Percentiles rank a stretch among this genome's conserved stretches.
Evolutionary conservation across 2,888 invertebrate genomes (phyloP).

Genomic region (Watsonalla cultraria): DNA sequence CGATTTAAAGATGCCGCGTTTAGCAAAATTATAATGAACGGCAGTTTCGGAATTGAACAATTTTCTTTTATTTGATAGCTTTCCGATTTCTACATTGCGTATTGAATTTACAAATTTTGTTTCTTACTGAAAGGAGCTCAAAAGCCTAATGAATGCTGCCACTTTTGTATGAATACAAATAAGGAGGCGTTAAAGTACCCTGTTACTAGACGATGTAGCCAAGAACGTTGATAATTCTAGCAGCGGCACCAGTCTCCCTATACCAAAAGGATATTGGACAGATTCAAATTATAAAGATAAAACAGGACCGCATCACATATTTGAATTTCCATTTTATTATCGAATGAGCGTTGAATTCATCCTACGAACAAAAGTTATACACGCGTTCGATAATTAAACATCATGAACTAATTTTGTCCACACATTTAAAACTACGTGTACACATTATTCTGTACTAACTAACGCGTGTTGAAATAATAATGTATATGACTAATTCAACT

Average conservation of each 20-base stretch:
- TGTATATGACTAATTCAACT: background rate
- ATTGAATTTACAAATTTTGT: too few relatives aligned
- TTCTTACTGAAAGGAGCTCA: too few relatives aligned
- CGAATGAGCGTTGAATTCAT: background rate
- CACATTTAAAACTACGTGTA: background rate
- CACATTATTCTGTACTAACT: background rate
- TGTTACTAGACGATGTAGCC: too few relatives aligned
- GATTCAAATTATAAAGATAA: too few relatives aligned
- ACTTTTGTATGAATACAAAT: too few relatives aligned
- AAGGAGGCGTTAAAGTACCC: too few relatives aligned
- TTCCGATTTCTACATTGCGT: background rate
- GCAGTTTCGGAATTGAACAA: background rate
- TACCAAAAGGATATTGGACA: too few relatives aligned
- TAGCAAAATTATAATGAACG: background rate
- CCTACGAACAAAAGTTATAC: background rate
- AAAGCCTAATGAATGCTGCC: too few relatives aligned
- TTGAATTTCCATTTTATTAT: background rate
- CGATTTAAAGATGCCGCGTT: slow-evolving; percentile 4
- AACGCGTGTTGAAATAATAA: background rate
- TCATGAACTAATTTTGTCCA: background rate
- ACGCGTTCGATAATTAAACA: background rate
- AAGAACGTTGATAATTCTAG: too few relatives aligned
- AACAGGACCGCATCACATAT: background rate
- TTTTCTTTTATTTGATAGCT: too few relatives aligned
- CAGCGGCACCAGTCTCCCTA: too few relatives aligned